Evolutionary conservation across 2,888 invertebrate genomes (phyloP), one percentile per base, ranked within the genome.

Genomic region (Agriopis leucophaearia): DNA sequence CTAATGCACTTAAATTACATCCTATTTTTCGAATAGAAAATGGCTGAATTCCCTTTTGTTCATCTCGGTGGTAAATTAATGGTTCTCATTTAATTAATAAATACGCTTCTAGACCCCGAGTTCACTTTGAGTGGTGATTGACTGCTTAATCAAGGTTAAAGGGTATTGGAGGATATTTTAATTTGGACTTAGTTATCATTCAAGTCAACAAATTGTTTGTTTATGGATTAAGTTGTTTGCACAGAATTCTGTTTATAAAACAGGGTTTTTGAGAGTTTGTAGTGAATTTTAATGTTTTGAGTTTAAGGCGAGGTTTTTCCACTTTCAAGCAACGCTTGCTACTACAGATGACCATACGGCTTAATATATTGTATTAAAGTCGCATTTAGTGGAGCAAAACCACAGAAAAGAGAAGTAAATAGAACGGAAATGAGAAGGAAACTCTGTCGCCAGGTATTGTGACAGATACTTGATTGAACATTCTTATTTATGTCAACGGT

Each of bases 131-230:
- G 10, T 10, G 50, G 69, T 73, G 79, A 79, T 78, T 71, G 77
- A 77, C 66, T 69, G 68, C 63, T 80, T 77, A 74, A 79, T 80
- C 74, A 76, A 76, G 67, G 68, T 71, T 48, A 63, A 59, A 50
- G 16, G 40, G 54, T 67, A 67, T 55, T n/a, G 38, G 44, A 35
- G 60, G 60, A 27, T 64, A 56, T 35, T 66, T 55, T 35, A 59
- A 59, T 54, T 45, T 55, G n/a, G 48, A 12, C 42, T 18, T 42
- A 47, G 42, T 18, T 38, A 60, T 40, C 38, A 36, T 63, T 63
- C 15, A 36, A 48, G 16, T 36, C 57, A 64, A 64, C 64, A 57
- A 38, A 51, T 44, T 48, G 42, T 64, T 64, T 50, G 6, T 57
- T 57, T 57, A 18, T 10, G 2, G 27, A 27, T 56, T 45, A n/a